Percentiles rank a stretch among this genome's conserved stretches.
Conservation (phyloP, 1,140 invertebrate genomes). For the Psix sp. region DNA sequence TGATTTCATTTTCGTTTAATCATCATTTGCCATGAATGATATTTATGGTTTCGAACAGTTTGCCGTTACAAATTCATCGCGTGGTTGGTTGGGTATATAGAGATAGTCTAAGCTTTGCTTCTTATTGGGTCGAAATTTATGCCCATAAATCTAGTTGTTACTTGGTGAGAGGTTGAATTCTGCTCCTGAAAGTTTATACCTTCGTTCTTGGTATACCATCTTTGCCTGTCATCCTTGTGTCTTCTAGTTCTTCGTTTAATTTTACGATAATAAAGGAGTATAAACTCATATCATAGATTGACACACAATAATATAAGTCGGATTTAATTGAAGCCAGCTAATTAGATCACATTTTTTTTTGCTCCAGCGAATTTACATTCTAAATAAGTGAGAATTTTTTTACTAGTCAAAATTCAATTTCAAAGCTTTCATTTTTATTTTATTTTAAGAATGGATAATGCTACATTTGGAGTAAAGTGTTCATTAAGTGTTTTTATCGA, state of each 20-base stretch:
- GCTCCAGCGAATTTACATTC: conserved; percentile 16
- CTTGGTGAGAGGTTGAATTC: conserved; percentile 66
- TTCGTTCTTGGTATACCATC: conserved; percentile 46
- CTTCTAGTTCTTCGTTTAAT: conserved; percentile 56
- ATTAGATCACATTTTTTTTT: conserved; percentile 11
- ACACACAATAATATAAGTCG: too few relatives aligned
- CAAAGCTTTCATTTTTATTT: conserved; percentile 9
- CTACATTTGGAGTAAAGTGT: conserved; percentile 11
- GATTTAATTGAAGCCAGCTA: too few relatives aligned
- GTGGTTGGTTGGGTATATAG: conserved; percentile 56
- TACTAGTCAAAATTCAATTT: conserved; percentile 15
- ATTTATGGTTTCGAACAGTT: conserved; percentile 55
- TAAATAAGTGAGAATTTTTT: conserved; percentile 28
- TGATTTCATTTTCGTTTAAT: conserved; percentile 59
- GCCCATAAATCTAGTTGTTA: conserved; percentile 69
- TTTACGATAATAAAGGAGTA: conserved; percentile 46
- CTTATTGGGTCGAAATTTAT: conserved; percentile 72
- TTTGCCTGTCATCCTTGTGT: conserved; percentile 5
- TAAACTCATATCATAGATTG: conserved; percentile 33
- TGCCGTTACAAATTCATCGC: conserved; percentile 61
- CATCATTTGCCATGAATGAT: conserved; percentile 59
- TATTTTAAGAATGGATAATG: too few relatives aligned
- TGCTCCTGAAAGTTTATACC: conserved; percentile 65
- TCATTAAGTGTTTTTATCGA: too few relatives aligned
- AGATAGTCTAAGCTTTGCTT: conserved; percentile 61